Evolutionary conservation across 2,113 vertebrate genomes (phyloP).

Genomic region (Chauna torquata): DNA sequence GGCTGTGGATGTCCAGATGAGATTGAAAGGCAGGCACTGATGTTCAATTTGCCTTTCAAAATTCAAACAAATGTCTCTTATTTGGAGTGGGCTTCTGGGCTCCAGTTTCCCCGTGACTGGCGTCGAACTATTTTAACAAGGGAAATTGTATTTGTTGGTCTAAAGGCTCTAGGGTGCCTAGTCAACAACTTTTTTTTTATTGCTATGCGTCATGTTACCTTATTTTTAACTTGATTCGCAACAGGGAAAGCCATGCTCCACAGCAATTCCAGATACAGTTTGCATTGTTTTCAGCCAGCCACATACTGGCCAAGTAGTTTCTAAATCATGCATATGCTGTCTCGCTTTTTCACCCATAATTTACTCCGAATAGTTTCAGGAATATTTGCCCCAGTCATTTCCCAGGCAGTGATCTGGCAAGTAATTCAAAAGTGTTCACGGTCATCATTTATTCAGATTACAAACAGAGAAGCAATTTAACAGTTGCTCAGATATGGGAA

Average conservation of each 20-base stretch:
- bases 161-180: neutral
- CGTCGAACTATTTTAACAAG: neutral
- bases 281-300: neutral
- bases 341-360: neutral
- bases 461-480: neutral
- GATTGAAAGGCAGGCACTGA: neutral
- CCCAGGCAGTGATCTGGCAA: neutral
- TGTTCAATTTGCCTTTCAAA: neutral
- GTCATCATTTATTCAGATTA: slow-evolving; percentile 4
- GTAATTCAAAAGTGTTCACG: neutral
- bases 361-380: neutral
- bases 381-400: neutral
- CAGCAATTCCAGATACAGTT: neutral
- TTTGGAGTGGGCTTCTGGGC: neutral
- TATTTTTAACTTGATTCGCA: neutral
- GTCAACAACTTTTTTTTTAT: neutral
- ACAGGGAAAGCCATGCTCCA: neutral
- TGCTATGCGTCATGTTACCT: neutral
- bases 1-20: neutral
- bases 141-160: neutral
- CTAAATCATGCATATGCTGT: neutral
- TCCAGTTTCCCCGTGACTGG: neutral
- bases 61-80: neutral
- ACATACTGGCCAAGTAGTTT: neutral
- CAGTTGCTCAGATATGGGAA: neutral